phyloP scores from a whole-genome alignment of 2,797 vertebrate species.

The Pteropus rufus region DNA sequence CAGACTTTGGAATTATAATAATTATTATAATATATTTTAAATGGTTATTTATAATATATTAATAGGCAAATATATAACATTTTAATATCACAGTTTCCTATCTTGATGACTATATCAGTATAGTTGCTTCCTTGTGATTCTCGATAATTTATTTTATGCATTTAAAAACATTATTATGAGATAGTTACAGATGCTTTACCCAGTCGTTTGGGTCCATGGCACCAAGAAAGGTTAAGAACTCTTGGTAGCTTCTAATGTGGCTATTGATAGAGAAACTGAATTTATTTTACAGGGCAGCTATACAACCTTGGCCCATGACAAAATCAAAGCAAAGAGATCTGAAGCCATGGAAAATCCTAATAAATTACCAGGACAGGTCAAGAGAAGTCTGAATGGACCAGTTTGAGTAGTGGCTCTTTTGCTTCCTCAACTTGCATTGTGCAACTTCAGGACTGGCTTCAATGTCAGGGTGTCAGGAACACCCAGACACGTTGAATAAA shows the following conservation, averaged over 20 bases:
- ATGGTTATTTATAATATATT: not conserved
- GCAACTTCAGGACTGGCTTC: slow-evolving; percentile 1
- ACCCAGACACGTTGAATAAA: slow-evolving; percentile 42
- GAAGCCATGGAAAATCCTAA: slow-evolving; percentile 21
- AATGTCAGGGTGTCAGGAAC: slow-evolving; percentile 48
- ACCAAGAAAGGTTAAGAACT: not conserved
- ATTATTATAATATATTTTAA: not conserved
- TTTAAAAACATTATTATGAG: slow-evolving; percentile 21
- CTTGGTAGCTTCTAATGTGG: not conserved
- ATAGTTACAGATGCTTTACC: not conserved
- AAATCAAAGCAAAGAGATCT: slow-evolving; percentile 1
- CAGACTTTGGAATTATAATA: not conserved
- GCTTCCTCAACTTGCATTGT: slow-evolving; percentile 41
- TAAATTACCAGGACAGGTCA: not conserved
- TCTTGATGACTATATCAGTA: not conserved
- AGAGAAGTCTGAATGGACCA: not conserved
- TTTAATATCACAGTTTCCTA: not conserved
- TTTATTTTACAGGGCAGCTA: not conserved
- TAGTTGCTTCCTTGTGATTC: not conserved
- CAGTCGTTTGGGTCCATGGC: not conserved
- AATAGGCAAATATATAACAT: not conserved
- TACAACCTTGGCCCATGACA: not conserved
- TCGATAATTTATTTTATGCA: not conserved
- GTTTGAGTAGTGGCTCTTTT: slow-evolving; percentile 40
- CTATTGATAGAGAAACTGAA: not conserved